Base-by-base conservation (phyloP, 2,797 vertebrate species). In the Capromys pilorides region DNA sequence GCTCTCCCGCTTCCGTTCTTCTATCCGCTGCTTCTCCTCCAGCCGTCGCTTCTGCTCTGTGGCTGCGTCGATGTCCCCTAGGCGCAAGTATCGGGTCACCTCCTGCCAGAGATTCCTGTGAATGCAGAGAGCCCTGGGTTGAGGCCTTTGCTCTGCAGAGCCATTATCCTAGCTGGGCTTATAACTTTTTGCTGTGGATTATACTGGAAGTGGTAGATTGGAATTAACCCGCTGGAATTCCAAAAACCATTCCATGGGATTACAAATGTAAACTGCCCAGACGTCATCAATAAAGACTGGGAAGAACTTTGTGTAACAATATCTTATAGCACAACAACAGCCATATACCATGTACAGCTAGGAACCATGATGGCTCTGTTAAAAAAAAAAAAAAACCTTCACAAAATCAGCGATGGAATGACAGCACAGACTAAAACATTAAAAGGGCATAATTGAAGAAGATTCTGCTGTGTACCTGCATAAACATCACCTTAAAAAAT, bases 11-110 rank as follows among this genome's bases (percentile, higher is more conserved):
- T 99, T 98, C 95, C 98, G 98, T 96, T 99, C 99, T 93, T 99
- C 99, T 0, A 94, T 97, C 14, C 99, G 98, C 98, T 99, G 99
- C 0, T 98, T 98, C 97, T 99, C 99, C 97, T 99, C 99, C 78
- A 99, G 98, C 16, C 86, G 80, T 95, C 98, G 99, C 97, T 99
- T 99, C 97, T 99, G 98, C 96, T 99, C 99, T 0, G 99, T 99
- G 80, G 99, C 99, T 0, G 98, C 97, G 0, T 99, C 99, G 0
- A 99, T 99, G 97, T 99, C 99, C 0, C 99, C 99, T 24, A 99
- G 98, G 94, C 98, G 99, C 97, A 99, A 98, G 2, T 98, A 98
- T 45, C 31, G 98, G 95, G 99, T 99, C 96, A 99, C 99, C 0
- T 99, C 98, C 78, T 98, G 98, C 99, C 99, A 99, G 33, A 99